Percentiles rank a stretch among this genome's conserved stretches.
phyloP scores from a whole-genome alignment of 2,113 vertebrate genomes.

The Heteronetta atricapilla region DNA sequence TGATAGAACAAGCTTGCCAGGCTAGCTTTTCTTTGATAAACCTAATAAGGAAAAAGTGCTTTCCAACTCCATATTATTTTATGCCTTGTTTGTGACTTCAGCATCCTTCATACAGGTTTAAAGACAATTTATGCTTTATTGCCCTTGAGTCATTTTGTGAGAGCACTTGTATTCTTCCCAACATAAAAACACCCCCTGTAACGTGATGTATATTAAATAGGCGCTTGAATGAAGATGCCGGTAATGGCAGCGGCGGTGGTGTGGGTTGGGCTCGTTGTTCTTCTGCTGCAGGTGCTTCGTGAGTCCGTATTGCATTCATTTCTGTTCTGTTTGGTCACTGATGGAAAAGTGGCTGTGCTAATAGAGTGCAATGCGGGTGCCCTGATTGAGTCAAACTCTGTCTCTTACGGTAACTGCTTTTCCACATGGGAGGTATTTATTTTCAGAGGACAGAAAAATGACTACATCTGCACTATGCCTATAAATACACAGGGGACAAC shows the following conservation, averaged over 20 bases:
- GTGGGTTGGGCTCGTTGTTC: background rate
- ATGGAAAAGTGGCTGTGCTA: background rate
- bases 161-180: conserved; percentile 62
- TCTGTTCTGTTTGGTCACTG: background rate
- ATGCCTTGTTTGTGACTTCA: conserved; percentile 72
- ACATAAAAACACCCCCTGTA: conserved; percentile 60
- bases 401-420: background rate
- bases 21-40: conserved; percentile 75
- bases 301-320: background rate
- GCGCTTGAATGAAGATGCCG: conserved; percentile 26
- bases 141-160: conserved; percentile 69
- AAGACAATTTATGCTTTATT: conserved; percentile 77
- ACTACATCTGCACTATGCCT: background rate
- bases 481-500: background rate
- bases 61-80: conserved; percentile 70
- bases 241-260: accelerated
- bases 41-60: conserved; percentile 59
- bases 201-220: conserved; percentile 72
- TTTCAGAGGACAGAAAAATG: background rate
- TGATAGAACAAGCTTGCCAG: conserved; percentile 73
- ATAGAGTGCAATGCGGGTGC: background rate
- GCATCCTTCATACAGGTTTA: conserved; percentile 63
- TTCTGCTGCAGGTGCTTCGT: background rate
- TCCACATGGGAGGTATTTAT: background rate
- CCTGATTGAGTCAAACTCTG: background rate